Base-by-base conservation (phyloP, 2,888 invertebrate species). In the Pristionchus fissidentatus region DNA sequence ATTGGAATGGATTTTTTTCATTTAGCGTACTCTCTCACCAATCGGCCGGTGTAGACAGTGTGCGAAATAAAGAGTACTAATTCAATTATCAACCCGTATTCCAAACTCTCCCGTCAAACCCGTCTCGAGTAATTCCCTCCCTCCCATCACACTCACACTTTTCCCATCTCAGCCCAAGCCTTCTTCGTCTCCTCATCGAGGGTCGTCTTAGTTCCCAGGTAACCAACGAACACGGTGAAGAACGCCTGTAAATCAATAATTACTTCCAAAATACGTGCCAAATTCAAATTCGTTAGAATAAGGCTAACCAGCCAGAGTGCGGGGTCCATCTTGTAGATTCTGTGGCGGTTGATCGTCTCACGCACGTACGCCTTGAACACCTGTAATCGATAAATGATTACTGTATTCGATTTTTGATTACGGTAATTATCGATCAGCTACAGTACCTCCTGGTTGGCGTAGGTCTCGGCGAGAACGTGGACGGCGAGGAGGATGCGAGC, bases 291-390 rank as follows among this genome's bases (percentile, higher is more conserved):
- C n/a, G n/a, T n/a, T n/a, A n/a, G 46, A 49, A 49, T 29, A 62
- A n/a, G n/a, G 32, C 84, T 70, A 80, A 89, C 90, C 84, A 85
- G 84, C 90, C 90, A 91, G 43, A 91, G 86, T n/a, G 88, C 86
- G 13, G 90, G 90, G 55, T 90, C 90, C 90, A 91, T 90, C 84
- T 92, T 92, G 89, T 86, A 92, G 55, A 87, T 87, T 13, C 90
- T 87, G 73, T 92, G 92, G 38, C 91, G 88, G 84, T 88, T 89
- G 84, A 92, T 85, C 32, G 88, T 88, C 83, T 91, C 91, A 32
- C 90, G 89, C 19, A 89, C 89, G 84, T 90, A 91, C 13, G 89
- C 90, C 41, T 77, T 77, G 75, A 77, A 77, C 1, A 77, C 75
- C 75, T 77, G 35, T 49, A 32, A 49, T n/a, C 55, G 3, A n/a